Evolutionary conservation across 64 coral and sea anemone species (phyloP).

Genomic region (Actinia tenebrosa): DNA sequence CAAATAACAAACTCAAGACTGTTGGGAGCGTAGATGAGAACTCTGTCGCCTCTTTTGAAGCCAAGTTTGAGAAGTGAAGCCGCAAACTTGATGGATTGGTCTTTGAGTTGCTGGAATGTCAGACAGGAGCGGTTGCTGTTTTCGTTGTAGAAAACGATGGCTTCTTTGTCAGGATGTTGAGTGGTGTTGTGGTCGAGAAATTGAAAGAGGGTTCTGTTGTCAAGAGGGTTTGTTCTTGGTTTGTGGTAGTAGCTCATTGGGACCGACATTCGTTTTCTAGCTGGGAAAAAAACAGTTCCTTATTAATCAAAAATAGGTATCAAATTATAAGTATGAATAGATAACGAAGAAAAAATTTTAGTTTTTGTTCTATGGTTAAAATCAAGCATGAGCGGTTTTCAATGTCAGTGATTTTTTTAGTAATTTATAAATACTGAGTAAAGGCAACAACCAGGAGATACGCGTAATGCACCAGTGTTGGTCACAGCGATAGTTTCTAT

Average conservation of each 20-base stretch:
- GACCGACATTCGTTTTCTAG: background rate
- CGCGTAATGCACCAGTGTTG: no score
- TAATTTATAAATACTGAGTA: no score
- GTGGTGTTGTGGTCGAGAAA: background rate
- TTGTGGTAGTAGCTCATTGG: constrained; percentile 14
- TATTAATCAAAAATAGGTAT: no score
- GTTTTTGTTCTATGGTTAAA: no score
- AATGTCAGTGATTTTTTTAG: no score
- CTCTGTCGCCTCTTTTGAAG: constrained; percentile 7
- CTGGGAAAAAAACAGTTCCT: background rate
- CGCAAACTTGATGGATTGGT: constrained; percentile 17
- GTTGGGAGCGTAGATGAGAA: constrained; percentile 1
- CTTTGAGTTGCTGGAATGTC: background rate
- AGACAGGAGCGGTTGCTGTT: background rate
- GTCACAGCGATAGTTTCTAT: no score
- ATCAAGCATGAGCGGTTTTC: no score
- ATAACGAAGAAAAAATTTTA: no score
- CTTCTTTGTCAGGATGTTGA: constrained; percentile 11
- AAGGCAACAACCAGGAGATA: no score
- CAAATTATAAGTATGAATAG: no score
- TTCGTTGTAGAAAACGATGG: constrained; percentile 13
- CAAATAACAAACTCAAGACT: background rate
- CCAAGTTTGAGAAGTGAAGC: constrained; percentile 2
- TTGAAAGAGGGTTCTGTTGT: constrained; percentile 5
- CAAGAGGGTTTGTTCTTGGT: constrained; percentile 20